phyloP scores from a whole-genome alignment of 2,797 vertebrate genomes.

The Gephyroberyx darwinii region DNA sequence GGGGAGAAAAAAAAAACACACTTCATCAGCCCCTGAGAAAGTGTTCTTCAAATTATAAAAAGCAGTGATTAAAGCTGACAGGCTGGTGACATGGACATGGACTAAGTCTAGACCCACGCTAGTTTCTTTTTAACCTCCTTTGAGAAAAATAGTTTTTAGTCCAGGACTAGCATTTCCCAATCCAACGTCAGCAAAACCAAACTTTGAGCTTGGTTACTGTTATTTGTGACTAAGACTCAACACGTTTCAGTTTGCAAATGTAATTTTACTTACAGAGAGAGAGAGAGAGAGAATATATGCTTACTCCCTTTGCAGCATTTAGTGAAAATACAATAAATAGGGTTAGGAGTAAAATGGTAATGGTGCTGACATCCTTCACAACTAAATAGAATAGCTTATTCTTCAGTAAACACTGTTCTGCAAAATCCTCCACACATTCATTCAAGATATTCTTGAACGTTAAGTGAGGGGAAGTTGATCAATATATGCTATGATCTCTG shows the following conservation, averaged over 20 bases:
- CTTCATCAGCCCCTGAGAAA: slow-evolving; percentile 43
- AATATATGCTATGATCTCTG: slow-evolving; percentile 44
- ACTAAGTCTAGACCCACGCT: slow-evolving; percentile 1
- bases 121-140: slow-evolving; percentile 4
- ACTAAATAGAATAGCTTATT: slow-evolving; percentile 42
- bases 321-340: slow-evolving; percentile 58
- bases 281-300: slow-evolving; percentile 6
- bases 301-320: slow-evolving; percentile 28
- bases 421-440: slow-evolving; percentile 33
- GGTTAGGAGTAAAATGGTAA: slow-evolving; percentile 26
- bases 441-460: slow-evolving; percentile 34
- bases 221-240: slow-evolving; percentile 10
- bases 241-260: slow-evolving; percentile 26
- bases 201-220: slow-evolving; percentile 1
- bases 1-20: slow-evolving; percentile 40
- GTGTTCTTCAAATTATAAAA: slow-evolving; percentile 58
- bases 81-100: slow-evolving; percentile 19
- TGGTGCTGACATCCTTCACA: slow-evolving; percentile 16
- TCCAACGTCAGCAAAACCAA: slow-evolving; percentile 60
- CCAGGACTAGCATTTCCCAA: background rate
- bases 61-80: slow-evolving; percentile 49
- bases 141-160: background rate
- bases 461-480: slow-evolving; percentile 31
- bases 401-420: slow-evolving; percentile 34
- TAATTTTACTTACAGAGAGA: slow-evolving; percentile 33